Evolutionary conservation across 2,113 vertebrate genomes (phyloP).

Genomic region (Procavia capensis): DNA sequence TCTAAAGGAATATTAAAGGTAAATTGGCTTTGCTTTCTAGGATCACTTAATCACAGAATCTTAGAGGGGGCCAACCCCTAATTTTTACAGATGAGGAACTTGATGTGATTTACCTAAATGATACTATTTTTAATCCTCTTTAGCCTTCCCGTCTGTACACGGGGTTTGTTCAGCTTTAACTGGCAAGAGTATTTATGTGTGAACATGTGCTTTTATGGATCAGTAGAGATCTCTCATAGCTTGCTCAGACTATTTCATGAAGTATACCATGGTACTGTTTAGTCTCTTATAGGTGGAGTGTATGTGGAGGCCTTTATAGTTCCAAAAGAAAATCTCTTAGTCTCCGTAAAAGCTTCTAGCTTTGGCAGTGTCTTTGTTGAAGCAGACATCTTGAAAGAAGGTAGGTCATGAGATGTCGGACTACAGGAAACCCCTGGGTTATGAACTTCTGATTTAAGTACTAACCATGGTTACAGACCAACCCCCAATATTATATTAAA

Average conservation of each 20-base stretch:
- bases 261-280: neutral
- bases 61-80: neutral
- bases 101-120: constrained; percentile 8
- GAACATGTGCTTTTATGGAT: constrained; percentile 32
- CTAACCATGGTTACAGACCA: too few species aligned
- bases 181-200: constrained; percentile 18
- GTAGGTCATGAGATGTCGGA: neutral
- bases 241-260: constrained; percentile 24
- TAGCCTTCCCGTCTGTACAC: neutral
- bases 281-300: neutral
- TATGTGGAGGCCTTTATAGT: neutral
- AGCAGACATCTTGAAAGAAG: neutral
- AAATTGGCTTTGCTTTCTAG: constrained; percentile 48
- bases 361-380: neutral
- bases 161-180: neutral
- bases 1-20: constrained; percentile 24
- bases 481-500: too few species aligned
- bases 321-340: constrained; percentile 8
- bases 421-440: neutral
- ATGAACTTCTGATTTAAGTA: too few species aligned
- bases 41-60: constrained; percentile 13
- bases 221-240: neutral
- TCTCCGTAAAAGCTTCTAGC: neutral
- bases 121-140: constrained; percentile 13
- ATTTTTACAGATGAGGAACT: constrained; percentile 36